Percentiles rank a stretch among this genome's conserved stretches.
Conservation (phyloP, 2,113 vertebrate species). For the Sorex araneus region DNA sequence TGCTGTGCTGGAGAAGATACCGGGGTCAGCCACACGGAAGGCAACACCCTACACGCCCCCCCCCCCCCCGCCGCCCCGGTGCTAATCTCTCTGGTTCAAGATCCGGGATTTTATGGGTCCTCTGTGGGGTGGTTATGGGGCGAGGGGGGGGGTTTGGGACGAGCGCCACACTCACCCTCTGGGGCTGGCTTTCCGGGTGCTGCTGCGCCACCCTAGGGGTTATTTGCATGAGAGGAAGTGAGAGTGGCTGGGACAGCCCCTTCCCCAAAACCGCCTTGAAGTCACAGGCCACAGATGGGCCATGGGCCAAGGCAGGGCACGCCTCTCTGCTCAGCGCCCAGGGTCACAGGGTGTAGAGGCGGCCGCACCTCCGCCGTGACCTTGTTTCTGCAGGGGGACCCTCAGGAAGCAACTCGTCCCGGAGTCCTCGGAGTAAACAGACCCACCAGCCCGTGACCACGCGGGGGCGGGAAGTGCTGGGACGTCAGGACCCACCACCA, state of each 20-base stretch:
- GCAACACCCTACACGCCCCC: no score
- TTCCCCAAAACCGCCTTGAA: constrained; percentile 76
- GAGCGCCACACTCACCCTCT: neutral
- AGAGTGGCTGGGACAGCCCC: constrained; percentile 88
- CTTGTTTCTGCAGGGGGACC: constrained; percentile 87
- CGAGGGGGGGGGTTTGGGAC: constrained; percentile 78
- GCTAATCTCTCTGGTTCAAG: neutral
- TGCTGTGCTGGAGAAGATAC: no score
- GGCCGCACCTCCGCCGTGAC: constrained; percentile 84
- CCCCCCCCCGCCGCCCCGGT: no score
- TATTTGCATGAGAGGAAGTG: constrained; percentile 90
- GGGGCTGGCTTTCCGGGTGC: constrained; percentile 36
- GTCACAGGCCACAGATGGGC: constrained; percentile 87
- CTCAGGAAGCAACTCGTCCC: constrained; percentile 80
- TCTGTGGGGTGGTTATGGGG: accelerated
- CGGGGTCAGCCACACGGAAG: no score
- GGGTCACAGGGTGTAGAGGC: constrained; percentile 87
- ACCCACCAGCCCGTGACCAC: no score
- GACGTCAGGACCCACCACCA: neutral
- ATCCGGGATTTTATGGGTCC: no score
- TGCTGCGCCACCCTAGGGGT: constrained; percentile 37
- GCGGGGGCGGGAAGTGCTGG: no score
- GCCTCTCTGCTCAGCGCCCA: constrained; percentile 77
- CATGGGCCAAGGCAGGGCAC: constrained; percentile 87
- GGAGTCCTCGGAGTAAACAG: constrained; percentile 46